These are phyloP conservation scores for Morinoia aosen DNA, from an alignment of 2,888 invertebrate species.

Conservation along the genomic window DNA sequence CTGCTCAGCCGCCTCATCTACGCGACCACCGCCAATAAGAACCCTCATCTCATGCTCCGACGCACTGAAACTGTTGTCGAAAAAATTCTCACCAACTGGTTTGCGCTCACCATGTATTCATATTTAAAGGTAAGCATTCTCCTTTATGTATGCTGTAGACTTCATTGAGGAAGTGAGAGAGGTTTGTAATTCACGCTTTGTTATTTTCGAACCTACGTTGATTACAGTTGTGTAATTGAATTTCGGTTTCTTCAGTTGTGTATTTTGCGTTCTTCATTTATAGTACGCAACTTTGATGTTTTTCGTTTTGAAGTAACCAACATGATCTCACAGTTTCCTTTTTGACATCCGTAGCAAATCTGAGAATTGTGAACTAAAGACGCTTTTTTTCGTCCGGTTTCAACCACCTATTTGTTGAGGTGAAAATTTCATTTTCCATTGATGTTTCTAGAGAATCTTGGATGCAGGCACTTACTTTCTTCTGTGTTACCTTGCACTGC, in stretches of 20 bases:
- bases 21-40: slow-evolving; percentile 92
- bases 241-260: neutral
- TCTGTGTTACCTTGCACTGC: slow-evolving; percentile 70
- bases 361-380: neutral
- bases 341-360: neutral
- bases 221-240: too few relatives aligned
- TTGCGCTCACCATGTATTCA: slow-evolving; percentile 95
- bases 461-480: neutral
- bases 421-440: neutral
- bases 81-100: slow-evolving; percentile 97
- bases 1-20: slow-evolving; percentile 91
- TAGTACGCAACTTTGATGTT: too few relatives aligned
- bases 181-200: neutral
- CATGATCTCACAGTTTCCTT: neutral
- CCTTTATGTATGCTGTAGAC: slow-evolving; percentile 74
- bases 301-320: too few relatives aligned
- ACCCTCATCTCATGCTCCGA: slow-evolving; percentile 94
- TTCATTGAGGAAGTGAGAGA: slow-evolving; percentile 77
- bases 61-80: slow-evolving; percentile 96
- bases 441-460: neutral
- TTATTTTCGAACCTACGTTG: neutral
- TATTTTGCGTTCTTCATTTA: neutral
- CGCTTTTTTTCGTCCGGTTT: neutral
- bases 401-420: neutral
- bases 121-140: slow-evolving; percentile 75